Evolutionary conservation across 2,888 invertebrate species (phyloP), one percentile per base, ranked within the genome.

Genomic region (Agonopterix alstromeriana): DNA sequence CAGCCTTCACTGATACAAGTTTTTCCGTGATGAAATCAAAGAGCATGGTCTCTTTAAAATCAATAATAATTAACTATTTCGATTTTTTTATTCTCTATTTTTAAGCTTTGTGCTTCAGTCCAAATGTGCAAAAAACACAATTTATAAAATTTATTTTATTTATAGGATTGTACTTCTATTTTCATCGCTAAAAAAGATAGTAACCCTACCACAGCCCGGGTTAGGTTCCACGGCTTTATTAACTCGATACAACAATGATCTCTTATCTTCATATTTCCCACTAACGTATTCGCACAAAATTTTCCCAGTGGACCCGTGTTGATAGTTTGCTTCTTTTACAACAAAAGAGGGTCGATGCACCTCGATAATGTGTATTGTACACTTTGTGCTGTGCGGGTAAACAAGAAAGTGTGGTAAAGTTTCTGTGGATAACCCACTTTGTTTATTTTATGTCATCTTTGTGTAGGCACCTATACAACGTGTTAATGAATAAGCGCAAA

Each of bases 261-360:
- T 77, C 67, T 78, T 76, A 76, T 75, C 75, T 79, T 55, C 53
- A 53, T 53, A 68, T 83, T 27, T 82, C 84, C 76, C 83, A 83
- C 81, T 77, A 70, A 67, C 67, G 61, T 58, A 75, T 81, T 50
- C 79, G 75, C 79, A 79, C 77, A 80, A 73, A 63, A 73, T 74
- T 82, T 82, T 82, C 81, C 73, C 81, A 78, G 75, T 76, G 70
- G 63, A 67, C 66, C 70, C 38, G 9, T 36, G 7, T 17, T 43
- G 12, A 10, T 12, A 12, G 11, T 14, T 61, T 55, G 56, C 55
- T 60, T 61, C 63, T 71, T 73, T 73, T 70, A 55, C 65, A 60
- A 51, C 48, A 59, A 63, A 70, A 70, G 70, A 68, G 63, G 72
- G 72, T 67, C 67, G 64, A 61, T 59, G 64, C 61, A 67, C 63